A percentile compares a stretch with the other conserved stretches of the same genome.
These are phyloP conservation scores for Connochaetes taurinus DNA, from an alignment of 2,113 vertebrate species.

Conservation along the genomic window DNA sequence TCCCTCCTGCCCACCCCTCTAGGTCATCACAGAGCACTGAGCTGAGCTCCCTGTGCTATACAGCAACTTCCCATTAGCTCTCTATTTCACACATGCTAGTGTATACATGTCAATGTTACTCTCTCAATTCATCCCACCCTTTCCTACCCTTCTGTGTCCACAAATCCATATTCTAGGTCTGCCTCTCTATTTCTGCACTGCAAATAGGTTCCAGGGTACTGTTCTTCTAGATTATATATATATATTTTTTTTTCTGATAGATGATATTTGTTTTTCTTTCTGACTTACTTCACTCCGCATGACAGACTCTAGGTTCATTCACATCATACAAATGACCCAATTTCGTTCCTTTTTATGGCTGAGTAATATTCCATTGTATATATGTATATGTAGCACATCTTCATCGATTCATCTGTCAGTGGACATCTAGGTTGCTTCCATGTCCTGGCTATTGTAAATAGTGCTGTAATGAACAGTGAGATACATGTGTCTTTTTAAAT, in stretches of 20 bases:
- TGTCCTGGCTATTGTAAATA: not conserved
- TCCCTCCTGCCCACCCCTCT: not conserved
- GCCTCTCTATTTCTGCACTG: not conserved
- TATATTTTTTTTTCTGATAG: not conserved
- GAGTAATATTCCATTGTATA: not conserved
- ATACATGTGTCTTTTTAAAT: not conserved
- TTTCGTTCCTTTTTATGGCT: not conserved
- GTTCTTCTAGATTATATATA: not conserved
- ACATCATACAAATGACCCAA: not conserved
- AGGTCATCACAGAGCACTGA: not conserved
- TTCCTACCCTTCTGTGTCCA: not conserved
- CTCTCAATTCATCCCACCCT: not conserved
- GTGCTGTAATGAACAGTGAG: not conserved
- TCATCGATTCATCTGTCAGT: not conserved
- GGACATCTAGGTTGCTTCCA: not conserved
- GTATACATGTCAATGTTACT: accelerated
- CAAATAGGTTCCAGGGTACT: not conserved
- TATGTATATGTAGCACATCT: not conserved
- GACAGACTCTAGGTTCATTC: not conserved
- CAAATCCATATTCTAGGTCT: not conserved
- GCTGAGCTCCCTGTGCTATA: not conserved
- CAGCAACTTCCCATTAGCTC: not conserved
- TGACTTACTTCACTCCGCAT: not conserved
- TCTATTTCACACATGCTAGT: not conserved
- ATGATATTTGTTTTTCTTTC: not conserved